These are phyloP conservation scores for Harpagoxenus sublaevis DNA, from an alignment of 2,888 invertebrate genomes.

Conservation along the genomic window DNA sequence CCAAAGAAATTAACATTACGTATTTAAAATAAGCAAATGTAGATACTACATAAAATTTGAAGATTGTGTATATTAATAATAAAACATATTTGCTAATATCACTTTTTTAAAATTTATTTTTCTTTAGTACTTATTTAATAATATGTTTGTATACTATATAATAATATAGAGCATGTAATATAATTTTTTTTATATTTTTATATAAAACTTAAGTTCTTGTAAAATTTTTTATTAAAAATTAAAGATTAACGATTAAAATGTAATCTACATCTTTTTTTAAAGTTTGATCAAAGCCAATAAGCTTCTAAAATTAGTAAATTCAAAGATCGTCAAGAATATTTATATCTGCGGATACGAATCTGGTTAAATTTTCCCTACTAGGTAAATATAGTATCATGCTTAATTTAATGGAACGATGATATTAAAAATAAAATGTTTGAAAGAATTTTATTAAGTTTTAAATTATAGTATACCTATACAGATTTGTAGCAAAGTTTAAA, in stretches of 20 bases:
- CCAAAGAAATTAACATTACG: not conserved
- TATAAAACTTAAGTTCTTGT: not conserved
- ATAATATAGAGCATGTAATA: not conserved
- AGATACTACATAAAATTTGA: not conserved
- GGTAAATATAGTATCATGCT: not conserved
- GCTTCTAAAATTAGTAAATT: not conserved
- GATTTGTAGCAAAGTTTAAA: constrained; percentile 7
- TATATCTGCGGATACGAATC: not conserved
- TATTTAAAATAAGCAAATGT: not conserved
- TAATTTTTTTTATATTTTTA: not conserved
- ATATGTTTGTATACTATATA: not conserved
- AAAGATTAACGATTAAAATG: not conserved
- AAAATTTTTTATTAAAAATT: not conserved
- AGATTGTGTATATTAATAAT: not conserved
- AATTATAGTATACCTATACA: not conserved
- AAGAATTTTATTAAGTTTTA: constrained; percentile 1
- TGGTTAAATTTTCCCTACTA: not conserved
- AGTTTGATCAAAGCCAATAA: not conserved
- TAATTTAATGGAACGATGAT: not conserved
- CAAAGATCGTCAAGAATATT: not conserved
- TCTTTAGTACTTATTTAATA: not conserved
- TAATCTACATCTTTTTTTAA: not conserved
- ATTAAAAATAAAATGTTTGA: constrained; percentile 14
- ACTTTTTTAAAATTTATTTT: not conserved
- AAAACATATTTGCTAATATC: not conserved